Evolutionary conservation across 2,888 invertebrate genomes (phyloP), one percentile per base, ranked within the genome.

Genomic region (Oasisia sp.): DNA sequence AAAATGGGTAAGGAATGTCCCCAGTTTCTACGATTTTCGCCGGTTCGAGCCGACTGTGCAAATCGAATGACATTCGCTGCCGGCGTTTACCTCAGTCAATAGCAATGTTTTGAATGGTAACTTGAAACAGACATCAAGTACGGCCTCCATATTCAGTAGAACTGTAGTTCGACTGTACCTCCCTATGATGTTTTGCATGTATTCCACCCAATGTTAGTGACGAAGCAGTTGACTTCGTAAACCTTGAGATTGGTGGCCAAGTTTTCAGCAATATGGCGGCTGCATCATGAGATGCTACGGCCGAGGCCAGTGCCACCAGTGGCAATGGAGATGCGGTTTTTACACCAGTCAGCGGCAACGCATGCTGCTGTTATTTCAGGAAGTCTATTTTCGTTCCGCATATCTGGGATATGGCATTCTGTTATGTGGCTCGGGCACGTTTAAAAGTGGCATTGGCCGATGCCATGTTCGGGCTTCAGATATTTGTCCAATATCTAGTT

Each of bases 261-360:
- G 74, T 74, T 19, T 74, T 74, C 74, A 74, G 74, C 74, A 74
- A 74, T 74, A 74, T 74, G 74, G 74, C 74, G 74, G 74, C 74
- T 74, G 74, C 9, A 74, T 74, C 74, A 74, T 74, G 74, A 74
- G 74, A 74, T 74, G 74, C 74, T 74, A 74, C 27, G 74, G 27
- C 74, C 74, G 27, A n/a, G 19, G 19, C 74, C 74, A 74, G 74
- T 19, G n/a, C 27, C 74, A 74, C 74, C 74, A 74, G 74, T 19
- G n/a, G 74, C 74, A 74, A 74, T 74, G n/a, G 74, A 74, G 74
- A 74, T 74, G 74, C 74, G 74, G 74, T 74, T 74, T 74, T 74
- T 74, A 19, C 74, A n/a, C 74, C 74, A 74, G 74, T 74, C 27
- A 7, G 74, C 74, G 74, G 27, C 74, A 27, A 74, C 74, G 74